Evolutionary conservation across 2,113 vertebrate genomes (phyloP), one percentile per base, ranked within the genome.

Genomic region (Misgurnus mizolepis): DNA sequence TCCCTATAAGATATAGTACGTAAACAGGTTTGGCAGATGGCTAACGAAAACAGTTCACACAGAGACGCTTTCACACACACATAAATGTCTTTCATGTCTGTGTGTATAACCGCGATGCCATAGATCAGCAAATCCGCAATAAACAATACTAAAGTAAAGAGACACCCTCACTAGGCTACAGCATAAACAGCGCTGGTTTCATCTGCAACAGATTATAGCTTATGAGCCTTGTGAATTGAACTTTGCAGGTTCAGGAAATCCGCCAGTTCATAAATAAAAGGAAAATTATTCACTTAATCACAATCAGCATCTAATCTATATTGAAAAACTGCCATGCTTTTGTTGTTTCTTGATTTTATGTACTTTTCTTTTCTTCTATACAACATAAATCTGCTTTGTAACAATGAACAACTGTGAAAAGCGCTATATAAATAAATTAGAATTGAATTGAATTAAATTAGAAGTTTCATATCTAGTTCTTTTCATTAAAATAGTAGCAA

Each of bases 191-290:
- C 27, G 45, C 22, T 68, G 67, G 47, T 68, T 50, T 50, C 4
- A 18, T 69, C 45, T 69, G 67, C n/a, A 27, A 34, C 18, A 14
- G 67, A 69, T 69, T 50, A 68, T 47, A 45, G 7, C 11, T 68
- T 15, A 22, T 34, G 27, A 34, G 27, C 27, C 22, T 34, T 34
- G 27, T 34, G 27, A 34, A 34, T 14, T 68, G 45, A 69, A 14
- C 11, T 27, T 50, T 50, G 18, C 67, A 69, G 18, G 67, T 69
- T 50, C 45, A 50, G 14, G 47, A 7, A 22, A 27, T 49, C 18
- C 14, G 45, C 45, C 18, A 68, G 67, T 27, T 4, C 6, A 69
- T 69, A 27, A 68, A 34, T 50, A 68, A 11, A 27, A 68, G 6
- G 45, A 50, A 22, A 50, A 68, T 49, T 27, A 7, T 34, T 34